Evolutionary conservation across 2,797 vertebrate genomes (phyloP), one percentile per base, ranked within the genome.

Genomic region (Chelon labrosus): DNA sequence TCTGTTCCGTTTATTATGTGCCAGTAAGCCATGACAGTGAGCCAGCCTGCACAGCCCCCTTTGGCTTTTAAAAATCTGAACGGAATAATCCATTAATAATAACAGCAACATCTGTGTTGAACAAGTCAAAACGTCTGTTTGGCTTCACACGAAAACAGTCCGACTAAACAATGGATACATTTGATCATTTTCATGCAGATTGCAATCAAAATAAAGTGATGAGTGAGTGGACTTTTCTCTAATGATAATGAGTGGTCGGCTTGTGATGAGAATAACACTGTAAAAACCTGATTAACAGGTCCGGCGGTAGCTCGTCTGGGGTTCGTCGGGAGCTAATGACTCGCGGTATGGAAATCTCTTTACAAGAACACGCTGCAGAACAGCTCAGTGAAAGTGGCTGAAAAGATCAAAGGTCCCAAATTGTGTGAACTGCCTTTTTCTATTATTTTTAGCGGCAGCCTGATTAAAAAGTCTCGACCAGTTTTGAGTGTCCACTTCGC

Each of bases 401-500:
- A 11, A 37, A 49, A 52, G 31, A 27, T 31, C 56, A 75, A 13
- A 80, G 61, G 73, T 56, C 19, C 14, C 9, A 49, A 14, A 60
- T 59, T 78, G 65, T 12, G 47, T 60, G 41, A 80, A 58, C 38
- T 10, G 13, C n/a, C 27, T 75, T n/a, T 22, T 78, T 53, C 31
- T 7, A 31, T 31, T 52, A 56, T 52, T 72, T 73, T 37, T 37
- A 41, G 47, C 2, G 6, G 19, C 38, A 42, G 52, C 19, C 38
- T 82, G 55, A 84, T 80, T 80, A 66, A 76, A 88, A 80, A 58
- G 5, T 31, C 61, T 70, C 3, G 0, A 25, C 17, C 39, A 46
- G 31, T 55, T 61, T 1, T 38, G 58, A 79, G 73, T 56, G 52
- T 57, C 61, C 64, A 72, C 57, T 42, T 73, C 54, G 66, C 66